Conservation (phyloP, 1,140 invertebrate genomes). For the Pseudomyrmex pallidus region DNA sequence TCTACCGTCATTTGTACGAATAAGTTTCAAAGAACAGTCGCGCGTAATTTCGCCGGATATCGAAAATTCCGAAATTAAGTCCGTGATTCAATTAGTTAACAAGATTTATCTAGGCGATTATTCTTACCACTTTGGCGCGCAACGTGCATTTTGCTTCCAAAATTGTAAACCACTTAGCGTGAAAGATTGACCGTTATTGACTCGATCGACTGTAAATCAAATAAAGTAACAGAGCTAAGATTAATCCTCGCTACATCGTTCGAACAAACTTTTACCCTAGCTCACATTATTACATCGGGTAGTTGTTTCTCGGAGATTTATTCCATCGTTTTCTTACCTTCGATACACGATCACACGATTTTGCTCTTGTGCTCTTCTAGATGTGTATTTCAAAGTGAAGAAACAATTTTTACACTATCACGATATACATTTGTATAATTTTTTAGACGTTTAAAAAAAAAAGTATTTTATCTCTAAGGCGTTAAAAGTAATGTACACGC, state of each 20-base stretch:
- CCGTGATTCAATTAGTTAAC: slow-evolving; percentile 24
- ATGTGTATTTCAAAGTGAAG: background rate
- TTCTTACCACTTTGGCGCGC: background rate
- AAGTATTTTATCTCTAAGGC: background rate
- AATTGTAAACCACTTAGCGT: background rate
- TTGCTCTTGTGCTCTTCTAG: background rate
- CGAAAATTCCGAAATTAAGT: slow-evolving; percentile 17
- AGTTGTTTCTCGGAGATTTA: background rate
- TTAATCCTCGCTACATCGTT: slow-evolving; percentile 9
- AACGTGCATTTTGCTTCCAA: background rate
- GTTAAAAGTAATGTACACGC: too few species aligned
- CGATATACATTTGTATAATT: background rate
- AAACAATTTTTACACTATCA: background rate
- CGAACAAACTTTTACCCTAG: background rate
- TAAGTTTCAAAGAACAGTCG: slow-evolving; percentile 1
- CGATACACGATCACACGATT: too few species aligned
- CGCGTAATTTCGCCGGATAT: background rate
- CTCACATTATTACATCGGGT: background rate
- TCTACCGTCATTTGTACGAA: slow-evolving; percentile 12
- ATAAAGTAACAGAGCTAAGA: slow-evolving; percentile 15
- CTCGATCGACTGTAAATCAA: slow-evolving; percentile 4
- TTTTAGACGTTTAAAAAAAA: background rate
- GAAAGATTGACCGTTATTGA: slow-evolving; percentile 35
- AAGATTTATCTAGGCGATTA: slow-evolving; percentile 17
- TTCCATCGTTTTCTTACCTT: background rate